Conservation (phyloP, 2,888 invertebrate genomes). For the Falcaria lacertinaria region DNA sequence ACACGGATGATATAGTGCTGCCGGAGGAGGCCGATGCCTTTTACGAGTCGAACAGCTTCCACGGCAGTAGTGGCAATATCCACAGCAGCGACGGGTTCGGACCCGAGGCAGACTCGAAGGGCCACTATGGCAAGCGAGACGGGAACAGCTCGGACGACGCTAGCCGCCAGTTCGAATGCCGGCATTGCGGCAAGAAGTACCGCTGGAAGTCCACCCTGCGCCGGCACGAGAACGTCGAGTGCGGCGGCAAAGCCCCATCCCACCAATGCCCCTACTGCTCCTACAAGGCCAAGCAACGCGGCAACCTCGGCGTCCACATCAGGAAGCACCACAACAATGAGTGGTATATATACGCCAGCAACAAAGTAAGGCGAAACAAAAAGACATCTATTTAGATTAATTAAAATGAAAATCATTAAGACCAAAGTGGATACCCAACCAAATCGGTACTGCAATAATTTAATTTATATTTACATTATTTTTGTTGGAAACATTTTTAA, state of each 20-base stretch:
- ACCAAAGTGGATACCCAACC: conserved; percentile 77
- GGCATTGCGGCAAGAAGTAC: conserved; percentile 91
- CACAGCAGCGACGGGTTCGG: too few relatives aligned
- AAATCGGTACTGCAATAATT: conserved; percentile 77
- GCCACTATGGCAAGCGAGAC: conserved; percentile 32
- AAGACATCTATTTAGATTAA: conserved; percentile 50
- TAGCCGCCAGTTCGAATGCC: conserved; percentile 85
- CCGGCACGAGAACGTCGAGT: conserved; percentile 90
- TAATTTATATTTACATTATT: conserved; percentile 63
- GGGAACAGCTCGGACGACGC: conserved; percentile 70
- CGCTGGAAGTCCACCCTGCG: conserved; percentile 92
- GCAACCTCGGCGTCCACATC: conserved; percentile 90
- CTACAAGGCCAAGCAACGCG: conserved; percentile 89
- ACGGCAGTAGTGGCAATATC: too few relatives aligned
- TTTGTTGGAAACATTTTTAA: conserved; percentile 65
- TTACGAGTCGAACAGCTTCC: conserved; percentile 30
- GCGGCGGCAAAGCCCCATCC: conserved; percentile 89
- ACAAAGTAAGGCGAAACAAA: conserved; percentile 69
- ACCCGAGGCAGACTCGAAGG: conserved; percentile 11
- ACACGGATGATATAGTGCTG: conserved; percentile 74
- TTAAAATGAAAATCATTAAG: conserved; percentile 29
- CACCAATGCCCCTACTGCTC: conserved; percentile 90
- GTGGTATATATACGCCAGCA: conserved; percentile 75
- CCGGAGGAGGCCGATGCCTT: conserved; percentile 61
- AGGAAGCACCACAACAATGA: conserved; percentile 85